Conservation (phyloP, 2,888 invertebrate species). For the Cosmopolites sordidus region DNA sequence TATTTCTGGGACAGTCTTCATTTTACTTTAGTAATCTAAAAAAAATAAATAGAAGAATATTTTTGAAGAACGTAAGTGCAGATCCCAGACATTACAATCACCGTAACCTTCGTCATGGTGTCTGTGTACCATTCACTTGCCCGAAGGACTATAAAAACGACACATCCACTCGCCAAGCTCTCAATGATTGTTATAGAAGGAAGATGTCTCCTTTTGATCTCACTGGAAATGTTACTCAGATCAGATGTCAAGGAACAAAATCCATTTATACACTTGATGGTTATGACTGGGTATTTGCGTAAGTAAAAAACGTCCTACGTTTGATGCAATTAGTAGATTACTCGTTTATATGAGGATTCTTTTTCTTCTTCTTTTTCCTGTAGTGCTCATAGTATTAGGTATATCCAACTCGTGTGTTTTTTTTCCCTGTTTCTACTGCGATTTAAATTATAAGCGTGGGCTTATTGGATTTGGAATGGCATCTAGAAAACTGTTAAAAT, state of each 20-base stretch:
- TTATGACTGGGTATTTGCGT: conserved; percentile 34
- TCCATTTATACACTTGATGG: conserved; percentile 29
- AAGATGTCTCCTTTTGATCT: conserved; percentile 31
- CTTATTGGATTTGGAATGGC: too few relatives aligned
- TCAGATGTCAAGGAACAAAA: conserved; percentile 33
- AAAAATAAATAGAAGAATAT: too few relatives aligned
- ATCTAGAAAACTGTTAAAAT: too few relatives aligned
- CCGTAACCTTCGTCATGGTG: conserved; percentile 34
- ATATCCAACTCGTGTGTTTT: too few relatives aligned
- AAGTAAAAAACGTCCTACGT: conserved; percentile 26
- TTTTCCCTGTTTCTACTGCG: too few relatives aligned
- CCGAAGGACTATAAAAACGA: conserved; percentile 3
- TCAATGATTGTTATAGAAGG: conserved; percentile 32
- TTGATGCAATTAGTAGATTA: too few relatives aligned
- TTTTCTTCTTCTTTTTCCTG: too few relatives aligned
- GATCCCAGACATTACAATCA: conserved; percentile 34
- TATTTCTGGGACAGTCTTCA: too few relatives aligned
- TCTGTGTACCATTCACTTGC: conserved; percentile 36
- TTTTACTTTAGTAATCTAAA: too few relatives aligned
- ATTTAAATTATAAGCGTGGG: too few relatives aligned
- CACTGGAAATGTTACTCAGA: conserved; percentile 29
- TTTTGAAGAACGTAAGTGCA: conserved; percentile 30
- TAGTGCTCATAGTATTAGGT: too few relatives aligned
- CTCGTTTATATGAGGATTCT: too few relatives aligned
- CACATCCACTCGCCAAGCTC: conserved; percentile 7